Base-by-base conservation (phyloP, 2,113 vertebrate genomes). In the Solea senegalensis region DNA sequence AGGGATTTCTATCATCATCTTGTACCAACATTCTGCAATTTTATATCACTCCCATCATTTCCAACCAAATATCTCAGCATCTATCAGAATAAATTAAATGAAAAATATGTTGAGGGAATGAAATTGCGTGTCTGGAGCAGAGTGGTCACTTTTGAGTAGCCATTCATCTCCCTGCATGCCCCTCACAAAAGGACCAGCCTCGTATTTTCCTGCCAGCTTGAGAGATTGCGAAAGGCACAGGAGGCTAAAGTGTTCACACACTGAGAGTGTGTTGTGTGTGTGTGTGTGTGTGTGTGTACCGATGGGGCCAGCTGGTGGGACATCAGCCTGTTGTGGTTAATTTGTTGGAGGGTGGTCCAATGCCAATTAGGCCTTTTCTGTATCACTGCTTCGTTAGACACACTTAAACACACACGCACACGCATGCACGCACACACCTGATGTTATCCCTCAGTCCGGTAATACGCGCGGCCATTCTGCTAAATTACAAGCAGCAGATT, bases 1-100 rank as follows among this genome's bases (percentile, higher is more conserved):
- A 2, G 69, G 62, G 14, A 76, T 74, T 86, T 84, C 41, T 39
- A 15, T 78, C 39, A 67, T 63, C 72, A 82, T 82, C 53, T 66
- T 69, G 69, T 56, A 55, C 68, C 43, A 43, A n/a, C 1, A 0
- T 62, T 76, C 51, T 73, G 55, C 9, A 43, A 75, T 67, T 74
- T 84, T 76, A 77, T 65, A 66, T 61, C 65, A 76, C 78, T 82
- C 59, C 54, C 63, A 69, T 76, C 57, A 71, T 65, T 82, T 82
- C 59, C 69, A 48, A 58, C 56, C 0, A 40, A 14, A 34, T 16
- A 45, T 60, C 67, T 71, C 46, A 11, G 59, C 27, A n/a, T 49
- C 14, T 53, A 54, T 65, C 60, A 57, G 60, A 78, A 79, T 81
- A 69, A 70, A 83, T 74, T 65, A 68, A 82, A 80, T 65, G 60